Evolutionary conservation across 2,113 vertebrate genomes (phyloP), one percentile per base, ranked within the genome.

Genomic region (Falco punctatus): DNA sequence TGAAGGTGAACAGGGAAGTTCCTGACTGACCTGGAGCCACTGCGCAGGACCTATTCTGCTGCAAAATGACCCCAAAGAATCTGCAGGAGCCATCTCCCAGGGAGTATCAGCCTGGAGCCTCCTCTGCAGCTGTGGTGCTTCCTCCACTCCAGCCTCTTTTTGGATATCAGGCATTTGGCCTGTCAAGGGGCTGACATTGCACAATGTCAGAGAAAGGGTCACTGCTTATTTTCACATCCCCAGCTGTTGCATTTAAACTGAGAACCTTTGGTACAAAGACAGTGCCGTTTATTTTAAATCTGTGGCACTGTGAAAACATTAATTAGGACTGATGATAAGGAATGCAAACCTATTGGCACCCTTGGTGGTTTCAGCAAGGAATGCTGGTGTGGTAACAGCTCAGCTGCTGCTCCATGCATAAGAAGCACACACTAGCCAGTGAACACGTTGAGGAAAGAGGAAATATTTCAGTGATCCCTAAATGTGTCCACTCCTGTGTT

Each of bases 251-350:
- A 54, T 94, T 96, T 89, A 42, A 77, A 70, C 40, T 32, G 32
- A 33, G 54, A 77, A 6, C 62, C 40, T 69, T 72, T 77, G 48
- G 15, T 87, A 30, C 64, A 44, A 81, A 79, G 66, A 13, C 42
- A 52, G 23, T 35, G 26, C 20, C 0, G 0, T 91, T 92, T 91
- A 92, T 87, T 94, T 96, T 92, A 92, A 62, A 82, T 77, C 54
- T 54, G 49, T 61, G 66, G 73, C 74, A 38, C 70, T 38, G 62
- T 23, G 58, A 54, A 70, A 91, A 38, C 5, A 0, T 85, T 87
- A 89, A 91, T 95, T 95, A 42, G 49, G 54, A n/a, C 55, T 87
- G 84, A 65, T 88, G 94, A 66, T 95, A 82, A 95, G 26, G 66
- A 94, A 65, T 30, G 27, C 54, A 85, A 94, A 92, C 81, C 81